These are phyloP conservation scores for Pterobdella sp. DNA, from an alignment of 2,888 invertebrate genomes.

Conservation along the genomic window DNA sequence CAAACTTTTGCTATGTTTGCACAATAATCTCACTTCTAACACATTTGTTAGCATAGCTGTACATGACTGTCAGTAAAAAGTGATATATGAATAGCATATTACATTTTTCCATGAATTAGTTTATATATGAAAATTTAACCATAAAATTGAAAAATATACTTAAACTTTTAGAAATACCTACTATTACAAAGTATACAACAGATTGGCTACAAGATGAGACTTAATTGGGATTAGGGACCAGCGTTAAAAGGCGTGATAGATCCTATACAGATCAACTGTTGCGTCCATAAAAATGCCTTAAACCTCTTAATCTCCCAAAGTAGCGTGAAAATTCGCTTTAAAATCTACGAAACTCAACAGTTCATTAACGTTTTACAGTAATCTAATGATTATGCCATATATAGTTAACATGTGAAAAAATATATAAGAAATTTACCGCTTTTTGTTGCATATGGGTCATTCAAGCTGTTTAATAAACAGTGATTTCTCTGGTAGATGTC, in stretches of 20 bases:
- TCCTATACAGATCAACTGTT: not conserved
- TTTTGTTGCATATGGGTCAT: too few relatives aligned
- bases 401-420: too few relatives aligned
- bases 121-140: too few relatives aligned
- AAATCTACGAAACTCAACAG: not conserved
- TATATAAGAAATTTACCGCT: too few relatives aligned
- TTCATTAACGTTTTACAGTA: not conserved
- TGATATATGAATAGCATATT: not conserved
- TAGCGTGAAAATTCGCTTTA: constrained; percentile 7
- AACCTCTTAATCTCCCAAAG: not conserved
- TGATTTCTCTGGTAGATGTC: too few relatives aligned
- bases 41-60: constrained; percentile 2
- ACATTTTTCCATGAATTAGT: not conserved
- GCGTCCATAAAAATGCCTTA: not conserved
- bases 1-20: not conserved
- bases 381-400: too few relatives aligned
- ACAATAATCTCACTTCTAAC: not conserved
- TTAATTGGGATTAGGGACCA: too few relatives aligned
- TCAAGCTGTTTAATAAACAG: too few relatives aligned
- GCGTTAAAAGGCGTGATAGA: not conserved
- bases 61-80: not conserved
- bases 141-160: too few relatives aligned
- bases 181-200: too few relatives aligned
- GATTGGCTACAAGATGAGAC: too few relatives aligned
- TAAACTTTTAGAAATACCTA: too few relatives aligned